phyloP scores from a whole-genome alignment of 1,140 invertebrate species.

The Wasmannia auropunctata region DNA sequence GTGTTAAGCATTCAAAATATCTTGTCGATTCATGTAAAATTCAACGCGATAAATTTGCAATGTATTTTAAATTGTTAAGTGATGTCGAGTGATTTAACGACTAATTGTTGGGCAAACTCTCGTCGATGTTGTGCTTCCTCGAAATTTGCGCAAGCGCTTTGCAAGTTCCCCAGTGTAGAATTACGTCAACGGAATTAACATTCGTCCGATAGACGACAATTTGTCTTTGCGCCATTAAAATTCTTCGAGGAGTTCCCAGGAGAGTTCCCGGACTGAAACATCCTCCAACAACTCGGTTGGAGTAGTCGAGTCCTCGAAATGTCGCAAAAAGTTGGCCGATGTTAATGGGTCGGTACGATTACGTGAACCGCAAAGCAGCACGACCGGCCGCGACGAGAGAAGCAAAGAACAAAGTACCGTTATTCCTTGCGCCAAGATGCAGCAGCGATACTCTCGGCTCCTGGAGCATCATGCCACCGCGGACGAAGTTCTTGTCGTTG shows the following conservation, averaged over 20 bases:
- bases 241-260: conserved; percentile 35
- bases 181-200: conserved; percentile 55
- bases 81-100: conserved; percentile 9
- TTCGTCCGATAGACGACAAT: conserved; percentile 53
- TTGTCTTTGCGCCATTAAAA: conserved; percentile 59
- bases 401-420: conserved; percentile 56
- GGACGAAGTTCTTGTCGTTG: conserved; percentile 35
- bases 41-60: not conserved
- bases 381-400: not conserved
- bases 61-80: not conserved
- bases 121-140: conserved; percentile 31
- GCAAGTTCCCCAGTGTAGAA: conserved; percentile 38
- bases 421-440: conserved; percentile 49
- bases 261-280: conserved; percentile 44
- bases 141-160: conserved; percentile 11
- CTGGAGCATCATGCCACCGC: conserved; percentile 43
- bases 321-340: conserved; percentile 58
- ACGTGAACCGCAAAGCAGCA: conserved; percentile 54
- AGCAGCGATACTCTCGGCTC: conserved; percentile 30
- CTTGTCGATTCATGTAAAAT: not conserved
- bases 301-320: conserved; percentile 51
- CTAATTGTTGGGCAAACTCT: conserved; percentile 7
- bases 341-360: conserved; percentile 57
- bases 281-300: conserved; percentile 29
- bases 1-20: not conserved